Conservation (phyloP, 1,140 invertebrate species). For the Fopius arisanus region DNA sequence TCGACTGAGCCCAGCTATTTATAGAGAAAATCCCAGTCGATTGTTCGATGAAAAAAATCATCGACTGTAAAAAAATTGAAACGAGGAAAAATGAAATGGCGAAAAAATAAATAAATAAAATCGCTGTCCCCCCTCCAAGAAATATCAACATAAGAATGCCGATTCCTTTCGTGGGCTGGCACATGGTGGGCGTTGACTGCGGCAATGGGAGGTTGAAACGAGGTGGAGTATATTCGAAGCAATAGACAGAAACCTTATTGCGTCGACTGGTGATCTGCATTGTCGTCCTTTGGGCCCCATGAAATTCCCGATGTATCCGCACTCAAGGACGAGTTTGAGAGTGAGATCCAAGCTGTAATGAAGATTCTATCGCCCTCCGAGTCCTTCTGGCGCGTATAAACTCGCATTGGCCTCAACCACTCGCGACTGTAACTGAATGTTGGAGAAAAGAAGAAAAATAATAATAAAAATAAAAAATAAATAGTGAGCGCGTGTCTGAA, state of each 20-base stretch:
- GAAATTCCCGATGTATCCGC: neutral
- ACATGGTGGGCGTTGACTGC: neutral
- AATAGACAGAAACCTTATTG: neutral
- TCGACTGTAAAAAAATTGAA: neutral
- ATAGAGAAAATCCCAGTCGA: conserved; percentile 11
- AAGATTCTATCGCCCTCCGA: conserved; percentile 13
- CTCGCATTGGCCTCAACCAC: neutral
- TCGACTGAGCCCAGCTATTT: neutral
- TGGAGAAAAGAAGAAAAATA: no score
- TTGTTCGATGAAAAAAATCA: neutral
- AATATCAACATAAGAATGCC: conserved; percentile 2
- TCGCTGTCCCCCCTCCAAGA: neutral
- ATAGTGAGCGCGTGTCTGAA: conserved; percentile 18
- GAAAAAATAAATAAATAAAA: neutral
- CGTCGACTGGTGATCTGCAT: neutral
- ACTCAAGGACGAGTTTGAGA: neutral
- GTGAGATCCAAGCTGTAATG: conserved; percentile 1
- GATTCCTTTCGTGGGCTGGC: conserved; percentile 5
- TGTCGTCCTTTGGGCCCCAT: neutral
- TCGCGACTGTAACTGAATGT: neutral
- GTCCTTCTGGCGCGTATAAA: neutral
- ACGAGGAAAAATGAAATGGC: neutral
- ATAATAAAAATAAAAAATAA: no score
- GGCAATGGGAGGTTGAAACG: neutral
- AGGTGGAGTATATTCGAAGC: neutral